Evolutionary conservation across 2,113 vertebrate genomes (phyloP), one percentile per base, ranked within the genome.

Genomic region (Petroica traversi): DNA sequence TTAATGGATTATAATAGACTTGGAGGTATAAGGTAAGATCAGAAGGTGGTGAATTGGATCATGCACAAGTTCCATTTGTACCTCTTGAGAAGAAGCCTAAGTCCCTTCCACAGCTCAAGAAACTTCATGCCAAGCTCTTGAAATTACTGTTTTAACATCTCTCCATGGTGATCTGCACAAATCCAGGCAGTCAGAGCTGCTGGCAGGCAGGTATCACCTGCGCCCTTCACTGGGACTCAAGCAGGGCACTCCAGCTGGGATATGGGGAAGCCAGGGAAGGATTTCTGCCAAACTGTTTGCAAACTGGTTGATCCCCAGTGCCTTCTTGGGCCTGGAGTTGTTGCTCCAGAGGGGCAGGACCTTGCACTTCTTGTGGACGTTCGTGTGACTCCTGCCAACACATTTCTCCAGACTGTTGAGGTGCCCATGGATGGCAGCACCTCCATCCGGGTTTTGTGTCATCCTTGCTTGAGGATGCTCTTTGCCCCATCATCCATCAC

Each of bases 391-490:
- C 49, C 61, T 78, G 55, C 49, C 6, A 19, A 12, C 9, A 40
- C 5, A 0, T 62, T 51, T 62, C 64, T 89, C 52, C 48, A 46
- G 64, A 31, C n/a, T 77, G 29, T 14, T 19, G 19, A 85, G 63
- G 63, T 57, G 25, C 33, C 46, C 46, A 2, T 28, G 59, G 38
- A 43, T 46, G 46, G 46, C 40, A 71, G 52, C 71, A 57, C 36
- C 19, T 43, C 26, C 38, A 31, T 12, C 26, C 0, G 0, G 23
- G 36, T n/a, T n/a, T n/a, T n/a, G n/a, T n/a, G n/a, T n/a, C n/a
- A n/a, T n/a, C n/a, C n/a, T n/a, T n/a, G 33, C 52, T 66, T 66
- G 33, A 74, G 68, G 45, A 15, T 28, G 49, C 52, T 74, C 51
- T 81, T 52, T 72, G 36, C 38, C 58, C 71, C 16, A 2, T 38